Base-by-base conservation (phyloP, 2,797 vertebrate species). In the Hemitrygon akajei region DNA sequence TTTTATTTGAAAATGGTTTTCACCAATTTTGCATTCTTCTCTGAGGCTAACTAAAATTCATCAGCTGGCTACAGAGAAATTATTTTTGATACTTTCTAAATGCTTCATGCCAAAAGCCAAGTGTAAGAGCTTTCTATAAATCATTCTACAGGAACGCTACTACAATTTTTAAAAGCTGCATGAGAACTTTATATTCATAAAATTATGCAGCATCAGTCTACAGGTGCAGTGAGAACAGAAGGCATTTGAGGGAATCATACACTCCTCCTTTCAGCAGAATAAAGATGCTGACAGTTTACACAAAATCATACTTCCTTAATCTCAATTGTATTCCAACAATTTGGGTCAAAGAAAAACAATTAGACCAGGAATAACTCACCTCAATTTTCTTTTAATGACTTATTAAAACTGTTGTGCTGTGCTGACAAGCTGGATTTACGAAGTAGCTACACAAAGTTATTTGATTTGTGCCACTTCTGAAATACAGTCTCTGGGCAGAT, bases 401-500 rank as follows among this genome's bases (percentile, higher is more conserved):
- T 25, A 37, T 91, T 56, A 93, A 69, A 75, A 93, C 27, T 76
- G 73, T n/a, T 75, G 40, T 75, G n/a, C 87, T 22, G 37, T 71
- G 30, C 66, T 75, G 40, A 66, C 60, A 93, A 93, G 27, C 91
- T 93, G 25, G 47, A 56, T 73, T 75, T 56, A 27, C 20, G 76
- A 75, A 93, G 40, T 75, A 56, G 27, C 71, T 30, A 47, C 69
- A 92, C 25, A 7, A 37, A 47, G 66, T 92, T 73, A 56, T 75
- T 93, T 56, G 71, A 93, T 75, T 93, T 76, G 91, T 76, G 91
- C 25, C 40, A 73, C 71, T 93, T 76, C 14, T 27, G 40, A 93
- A 93, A 93, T 93, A 75, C 71, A 93, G 40, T 56, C 71, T 76
- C 91, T 91, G 40, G 71, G 40, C 30, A 76, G 69, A 40, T 93